Conservation (phyloP, 2,113 vertebrate genomes). For the Eretmochelys imbricata region DNA sequence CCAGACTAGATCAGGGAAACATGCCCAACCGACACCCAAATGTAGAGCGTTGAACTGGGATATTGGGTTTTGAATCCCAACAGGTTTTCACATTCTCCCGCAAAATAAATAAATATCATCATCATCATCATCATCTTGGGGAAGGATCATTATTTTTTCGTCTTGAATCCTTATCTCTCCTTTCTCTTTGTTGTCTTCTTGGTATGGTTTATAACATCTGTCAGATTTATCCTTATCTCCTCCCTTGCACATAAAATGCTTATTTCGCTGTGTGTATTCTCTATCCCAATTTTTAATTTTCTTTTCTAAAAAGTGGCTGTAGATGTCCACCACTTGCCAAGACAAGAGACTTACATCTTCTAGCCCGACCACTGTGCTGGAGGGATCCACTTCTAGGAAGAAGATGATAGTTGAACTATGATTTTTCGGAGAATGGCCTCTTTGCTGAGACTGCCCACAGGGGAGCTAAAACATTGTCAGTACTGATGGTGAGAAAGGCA, state of each 20-base stretch:
- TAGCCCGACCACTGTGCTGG: accelerated
- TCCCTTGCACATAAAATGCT: constrained; percentile 37
- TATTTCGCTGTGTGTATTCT: constrained; percentile 44
- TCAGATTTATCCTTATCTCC: constrained; percentile 50
- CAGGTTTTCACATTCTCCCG: not conserved
- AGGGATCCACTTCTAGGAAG: not conserved
- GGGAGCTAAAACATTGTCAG: not conserved
- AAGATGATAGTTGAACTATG: not conserved
- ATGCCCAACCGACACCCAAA: not conserved
- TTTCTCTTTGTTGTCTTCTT: constrained; percentile 25
- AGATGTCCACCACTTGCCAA: constrained; percentile 42
- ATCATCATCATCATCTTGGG: not conserved
- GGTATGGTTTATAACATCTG: not conserved
- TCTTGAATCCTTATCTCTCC: not conserved
- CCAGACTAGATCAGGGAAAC: not conserved
- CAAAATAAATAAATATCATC: not conserved
- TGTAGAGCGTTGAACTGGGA: not conserved
- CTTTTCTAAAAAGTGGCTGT: constrained; percentile 38
- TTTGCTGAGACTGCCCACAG: not conserved
- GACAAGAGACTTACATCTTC: constrained; percentile 26
- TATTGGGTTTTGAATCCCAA: not conserved
- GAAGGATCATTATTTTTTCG: not conserved
- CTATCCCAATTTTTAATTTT: constrained; percentile 56
- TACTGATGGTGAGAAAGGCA: not conserved
- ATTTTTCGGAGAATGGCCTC: not conserved